Evolutionary conservation across 2,888 invertebrate genomes (phyloP).

Genomic region (Phaonia tiefii): DNA sequence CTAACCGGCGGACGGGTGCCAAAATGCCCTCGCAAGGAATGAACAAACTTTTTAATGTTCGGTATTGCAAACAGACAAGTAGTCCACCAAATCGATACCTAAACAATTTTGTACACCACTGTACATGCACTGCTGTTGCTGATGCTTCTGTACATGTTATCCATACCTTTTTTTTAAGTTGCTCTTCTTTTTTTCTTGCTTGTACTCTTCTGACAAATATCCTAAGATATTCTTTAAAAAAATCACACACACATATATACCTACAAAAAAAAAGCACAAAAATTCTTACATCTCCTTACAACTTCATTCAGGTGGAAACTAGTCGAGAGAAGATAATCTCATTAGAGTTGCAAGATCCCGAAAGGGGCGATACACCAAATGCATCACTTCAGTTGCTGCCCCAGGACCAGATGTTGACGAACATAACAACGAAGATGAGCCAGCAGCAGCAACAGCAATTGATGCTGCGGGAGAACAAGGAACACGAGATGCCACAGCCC

Average conservation of each 20-base stretch:
- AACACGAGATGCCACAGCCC: slow-evolving; percentile 34
- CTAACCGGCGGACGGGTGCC: too few relatives aligned
- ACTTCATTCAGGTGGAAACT: slow-evolving; percentile 87
- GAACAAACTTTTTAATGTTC: too few relatives aligned
- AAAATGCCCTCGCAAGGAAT: too few relatives aligned
- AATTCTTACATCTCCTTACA: slow-evolving; percentile 73
- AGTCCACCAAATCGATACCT: too few relatives aligned
- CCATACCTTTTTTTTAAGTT: too few relatives aligned
- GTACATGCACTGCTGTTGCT: slow-evolving; percentile 18
- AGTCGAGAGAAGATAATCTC: slow-evolving; percentile 95
- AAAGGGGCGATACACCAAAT: slow-evolving; percentile 71
- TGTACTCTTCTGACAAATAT: slow-evolving; percentile 1
- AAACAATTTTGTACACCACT: slow-evolving; percentile 12
- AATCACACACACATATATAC: background rate
- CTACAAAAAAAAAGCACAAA: slow-evolving; percentile 60
- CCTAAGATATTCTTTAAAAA: background rate
- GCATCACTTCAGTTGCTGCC: slow-evolving; percentile 61
- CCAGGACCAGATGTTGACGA: slow-evolving; percentile 48
- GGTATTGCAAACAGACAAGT: too few relatives aligned
- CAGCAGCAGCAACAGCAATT: slow-evolving; percentile 21
- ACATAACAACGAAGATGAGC: too few relatives aligned
- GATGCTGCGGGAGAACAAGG: background rate
- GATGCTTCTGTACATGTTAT: slow-evolving; percentile 16
- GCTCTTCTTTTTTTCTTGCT: too few relatives aligned
- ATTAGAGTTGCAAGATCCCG: slow-evolving; percentile 87